Evolutionary conservation across 2,888 invertebrate genomes (phyloP).

Genomic region (Blomia tropicalis): DNA sequence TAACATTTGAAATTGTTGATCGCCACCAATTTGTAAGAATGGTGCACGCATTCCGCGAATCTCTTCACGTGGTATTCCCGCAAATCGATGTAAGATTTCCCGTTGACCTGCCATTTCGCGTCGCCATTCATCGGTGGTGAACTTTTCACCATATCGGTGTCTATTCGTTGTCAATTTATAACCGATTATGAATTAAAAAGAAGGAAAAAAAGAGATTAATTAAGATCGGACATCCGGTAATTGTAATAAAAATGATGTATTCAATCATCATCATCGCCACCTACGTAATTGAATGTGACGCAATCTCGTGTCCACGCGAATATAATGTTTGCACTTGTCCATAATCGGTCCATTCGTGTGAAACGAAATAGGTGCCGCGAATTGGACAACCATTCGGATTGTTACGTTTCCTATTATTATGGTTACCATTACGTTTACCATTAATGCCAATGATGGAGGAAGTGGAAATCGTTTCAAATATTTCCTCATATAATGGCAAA

Average conservation of each 20-base stretch:
- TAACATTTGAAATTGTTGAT: conserved; percentile 93
- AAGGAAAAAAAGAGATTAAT: not conserved
- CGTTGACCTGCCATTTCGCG: conserved; percentile 84
- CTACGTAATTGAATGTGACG: conserved; percentile 70
- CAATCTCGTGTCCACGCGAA: conserved; percentile 86
- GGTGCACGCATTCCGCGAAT: conserved; percentile 91
- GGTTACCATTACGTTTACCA: not conserved
- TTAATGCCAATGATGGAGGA: not conserved
- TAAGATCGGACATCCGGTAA: not conserved
- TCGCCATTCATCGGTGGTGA: conserved; percentile 86
- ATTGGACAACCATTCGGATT: conserved; percentile 42
- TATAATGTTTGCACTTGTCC: conserved; percentile 91
- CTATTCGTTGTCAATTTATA: conserved; percentile 38
- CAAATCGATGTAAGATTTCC: conserved; percentile 70
- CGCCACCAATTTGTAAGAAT: conserved; percentile 80
- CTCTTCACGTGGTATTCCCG: conserved; percentile 66
- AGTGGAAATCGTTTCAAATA: conserved; percentile 30
- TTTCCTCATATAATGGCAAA: conserved; percentile 68
- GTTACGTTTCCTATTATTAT: conserved; percentile 24
- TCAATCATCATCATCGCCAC: not conserved
- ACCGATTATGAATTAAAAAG: not conserved
- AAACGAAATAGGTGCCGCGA: conserved; percentile 82
- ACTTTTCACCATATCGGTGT: conserved; percentile 87
- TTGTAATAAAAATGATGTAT: not conserved
- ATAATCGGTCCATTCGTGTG: conserved; percentile 98